These are phyloP conservation scores for Syrista parreyssii DNA, from an alignment of 2,888 invertebrate species.

Conservation along the genomic window DNA sequence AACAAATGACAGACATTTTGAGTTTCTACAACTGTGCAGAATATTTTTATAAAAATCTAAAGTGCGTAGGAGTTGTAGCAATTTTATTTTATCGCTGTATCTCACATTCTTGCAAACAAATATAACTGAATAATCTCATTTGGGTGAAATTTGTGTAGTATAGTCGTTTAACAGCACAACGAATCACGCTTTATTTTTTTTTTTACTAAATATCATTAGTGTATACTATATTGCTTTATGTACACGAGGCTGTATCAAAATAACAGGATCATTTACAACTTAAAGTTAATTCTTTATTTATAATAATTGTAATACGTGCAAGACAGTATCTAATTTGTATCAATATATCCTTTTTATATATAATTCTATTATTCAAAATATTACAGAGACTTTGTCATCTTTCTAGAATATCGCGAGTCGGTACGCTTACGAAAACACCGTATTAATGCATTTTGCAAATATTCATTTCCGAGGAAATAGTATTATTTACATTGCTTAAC, in stretches of 20 bases:
- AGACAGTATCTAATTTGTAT: background rate
- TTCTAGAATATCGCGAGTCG: background rate
- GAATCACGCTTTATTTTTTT: background rate
- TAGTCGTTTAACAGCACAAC: background rate
- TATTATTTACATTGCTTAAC: background rate
- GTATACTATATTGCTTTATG: background rate
- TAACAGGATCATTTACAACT: slow-evolving; percentile 29
- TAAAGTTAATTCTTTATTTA: slow-evolving; percentile 23
- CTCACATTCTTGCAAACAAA: too few species aligned
- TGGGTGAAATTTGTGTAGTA: background rate
- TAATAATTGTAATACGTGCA: slow-evolving; percentile 8
- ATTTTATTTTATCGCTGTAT: background rate
- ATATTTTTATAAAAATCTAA: background rate
- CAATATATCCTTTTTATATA: background rate
- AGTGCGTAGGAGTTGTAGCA: background rate
- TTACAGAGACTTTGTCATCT: slow-evolving; percentile 1
- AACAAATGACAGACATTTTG: background rate
- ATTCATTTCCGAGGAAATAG: background rate
- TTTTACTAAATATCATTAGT: background rate
- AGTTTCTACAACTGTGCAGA: background rate
- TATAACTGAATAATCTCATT: background rate
- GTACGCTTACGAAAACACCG: background rate
- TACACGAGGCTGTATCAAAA: slow-evolving; percentile 33
- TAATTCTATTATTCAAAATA: slow-evolving; percentile 1
- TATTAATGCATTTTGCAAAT: background rate